Base-by-base conservation (phyloP, 2,113 vertebrate species). In the Excalfactoria chinensis region DNA sequence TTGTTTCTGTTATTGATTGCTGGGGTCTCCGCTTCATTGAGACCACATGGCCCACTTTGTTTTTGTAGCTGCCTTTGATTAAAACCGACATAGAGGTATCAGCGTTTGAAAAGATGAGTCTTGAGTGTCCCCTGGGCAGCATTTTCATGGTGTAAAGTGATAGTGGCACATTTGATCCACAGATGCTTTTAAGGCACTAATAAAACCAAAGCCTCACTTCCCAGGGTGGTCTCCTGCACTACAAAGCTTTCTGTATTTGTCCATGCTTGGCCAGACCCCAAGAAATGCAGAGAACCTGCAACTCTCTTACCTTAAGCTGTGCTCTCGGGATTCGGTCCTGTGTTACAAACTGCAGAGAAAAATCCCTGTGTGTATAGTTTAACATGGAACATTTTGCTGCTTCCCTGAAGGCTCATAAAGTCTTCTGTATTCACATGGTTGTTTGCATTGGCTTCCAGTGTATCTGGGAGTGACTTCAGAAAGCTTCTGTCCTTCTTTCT, bases 51-150 rank as follows among this genome's bases (percentile, higher is more conserved):
- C 78, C 81, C 84, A 84, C 88, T 95, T 92, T 93, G 90, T 95
- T 97, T 96, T 95, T 84, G 72, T 90, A 93, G 91, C 94, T 95
- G 94, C 84, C 84, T 90, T 96, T 96, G 95, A 96, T 96, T 96
- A 96, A 95, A 96, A 89, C 81, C 88, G 96, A 96, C 95, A 97
- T 84, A 93, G 94, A 96, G 71, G 89, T 91, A 94, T 93, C 96
- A 95, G 72, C 2, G 0, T 82, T 94, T 93, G 86, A 92, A 92
- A 88, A 86, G 94, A 96, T 88, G 94, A 95, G 68, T 90, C 94
- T 70, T 71, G 90, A 94, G 94, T 86, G 86, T 96, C 95, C 93
- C 92, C 69, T 90, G 93, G 94, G 94, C 64, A 0, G 74, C 1
- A 0, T 93, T 91, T 95, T 69, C 88, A 3, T 95, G 73, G 91